Evolutionary conservation across 30 jellyfish, hydroid and myxozoan species (phyloP).

Genomic region (Rhopilema esculentum): DNA sequence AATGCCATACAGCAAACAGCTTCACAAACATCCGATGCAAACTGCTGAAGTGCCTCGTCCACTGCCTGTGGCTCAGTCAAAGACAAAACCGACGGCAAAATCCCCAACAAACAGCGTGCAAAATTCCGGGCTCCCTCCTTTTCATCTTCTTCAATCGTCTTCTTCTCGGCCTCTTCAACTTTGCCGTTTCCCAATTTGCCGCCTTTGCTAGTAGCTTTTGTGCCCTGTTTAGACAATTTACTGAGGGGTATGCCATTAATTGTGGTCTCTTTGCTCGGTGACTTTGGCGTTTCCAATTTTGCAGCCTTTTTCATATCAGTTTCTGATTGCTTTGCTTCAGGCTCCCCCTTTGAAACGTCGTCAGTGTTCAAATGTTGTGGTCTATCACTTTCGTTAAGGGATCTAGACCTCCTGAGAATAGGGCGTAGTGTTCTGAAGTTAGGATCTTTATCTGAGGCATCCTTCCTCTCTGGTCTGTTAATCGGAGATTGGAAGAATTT

Average conservation of each 20-base stretch:
- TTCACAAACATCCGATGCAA: constrained; percentile 98
- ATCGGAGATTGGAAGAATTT: constrained; percentile 60
- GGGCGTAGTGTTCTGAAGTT: constrained; percentile 76
- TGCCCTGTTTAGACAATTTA: constrained; percentile 87
- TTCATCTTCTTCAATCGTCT: constrained; percentile 87
- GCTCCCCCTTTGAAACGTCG: constrained; percentile 20
- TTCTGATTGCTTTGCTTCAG: constrained; percentile 18
- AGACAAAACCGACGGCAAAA: constrained; percentile 86
- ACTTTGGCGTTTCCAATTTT: constrained; percentile 70
- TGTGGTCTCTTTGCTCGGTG: constrained; percentile 97
- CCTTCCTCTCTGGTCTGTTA: constrained; percentile 52
- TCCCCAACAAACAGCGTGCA: constrained; percentile 96
- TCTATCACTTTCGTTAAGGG: constrained; percentile 68
- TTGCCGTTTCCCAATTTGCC: constrained; percentile 25
- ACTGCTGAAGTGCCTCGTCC: constrained; percentile 95
- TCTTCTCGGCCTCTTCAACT: constrained; percentile 75
- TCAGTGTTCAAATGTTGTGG: constrained; percentile 18
- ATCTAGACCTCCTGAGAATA: constrained; percentile 76
- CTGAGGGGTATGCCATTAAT: constrained; percentile 98
- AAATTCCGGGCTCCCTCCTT: constrained; percentile 97
- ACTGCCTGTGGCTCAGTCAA: constrained; percentile 92
- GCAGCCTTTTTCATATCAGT: constrained; percentile 28
- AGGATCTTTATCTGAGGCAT: constrained; percentile 45
- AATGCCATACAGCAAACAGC: constrained; percentile 99
- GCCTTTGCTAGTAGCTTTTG: constrained; percentile 78